Evolutionary conservation across 2,797 vertebrate genomes (phyloP), one percentile per base, ranked within the genome.

Genomic region (Remorina albescens): DNA sequence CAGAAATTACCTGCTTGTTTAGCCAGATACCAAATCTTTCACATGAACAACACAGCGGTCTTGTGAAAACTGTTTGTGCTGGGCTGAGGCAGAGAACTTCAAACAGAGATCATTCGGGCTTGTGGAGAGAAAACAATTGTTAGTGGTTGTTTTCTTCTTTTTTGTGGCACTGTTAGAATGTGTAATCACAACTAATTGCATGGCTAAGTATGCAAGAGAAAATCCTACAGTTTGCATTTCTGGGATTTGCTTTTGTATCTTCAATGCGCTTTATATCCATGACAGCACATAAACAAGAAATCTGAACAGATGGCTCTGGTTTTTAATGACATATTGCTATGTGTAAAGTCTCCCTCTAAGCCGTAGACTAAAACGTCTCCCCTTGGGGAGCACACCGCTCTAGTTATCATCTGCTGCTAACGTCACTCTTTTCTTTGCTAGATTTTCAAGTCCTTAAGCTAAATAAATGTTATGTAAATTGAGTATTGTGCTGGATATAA

Each of bases 281-380:
- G 60, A 86, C 79, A 49, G 64, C 79, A 81, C 82, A 83, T 84
- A 88, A 85, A 89, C 75, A 84, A 84, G 79, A 73, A 90, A 82
- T 87, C 32, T 58, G 86, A 90, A 87, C 90, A 92, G 91, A 92
- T 92, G 91, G 90, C 30, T 16, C 86, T 86, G 86, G 78, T 89
- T 92, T 92, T 92, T 91, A 89, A 92, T 90, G 91, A 90, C 88
- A 92, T 90, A 91, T 92, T 91, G 86, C 89, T 91, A 79, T 92
- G 89, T 88, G 83, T 83, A 88, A 83, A 89, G 86, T 85, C 86
- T 86, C 76, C 78, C 89, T 87, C 80, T 83, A 83, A 91, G 89
- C 86, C 86, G 65, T 77, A 81, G 87, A 86, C 82, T 83, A 84
- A 89, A 90, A 82, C 78, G 60, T 86, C 81, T 85, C 78, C 84